A percentile compares a stretch with the other conserved stretches of the same genome.
These are phyloP conservation scores for Achlya flavicornis DNA, from an alignment of 2,888 invertebrate species.

Conservation along the genomic window DNA sequence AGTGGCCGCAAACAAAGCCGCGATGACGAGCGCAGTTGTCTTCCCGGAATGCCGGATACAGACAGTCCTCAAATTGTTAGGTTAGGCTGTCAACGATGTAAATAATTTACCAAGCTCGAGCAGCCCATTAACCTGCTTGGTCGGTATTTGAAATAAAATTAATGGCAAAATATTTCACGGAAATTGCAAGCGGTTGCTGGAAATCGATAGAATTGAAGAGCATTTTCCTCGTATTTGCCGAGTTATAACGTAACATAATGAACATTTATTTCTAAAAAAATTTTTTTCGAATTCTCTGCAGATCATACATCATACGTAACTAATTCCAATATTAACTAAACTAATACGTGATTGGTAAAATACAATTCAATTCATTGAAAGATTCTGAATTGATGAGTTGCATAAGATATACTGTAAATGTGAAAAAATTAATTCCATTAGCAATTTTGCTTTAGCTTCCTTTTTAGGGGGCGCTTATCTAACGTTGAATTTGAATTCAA, in stretches of 20 bases:
- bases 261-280: no score
- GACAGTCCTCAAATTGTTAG: slow-evolving; percentile 54
- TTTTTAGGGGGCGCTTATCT: no score
- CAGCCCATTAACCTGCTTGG: background rate
- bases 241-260: background rate
- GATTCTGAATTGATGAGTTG: no score
- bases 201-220: background rate
- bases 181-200: background rate
- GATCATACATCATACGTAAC: no score
- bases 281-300: no score
- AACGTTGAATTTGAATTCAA: no score
- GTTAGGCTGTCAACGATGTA: slow-evolving; percentile 57
- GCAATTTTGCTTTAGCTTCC: no score
- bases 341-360: no score
- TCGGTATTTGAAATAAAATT: background rate
- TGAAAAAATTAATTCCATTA: no score
- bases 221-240: background rate
- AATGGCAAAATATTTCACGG: background rate
- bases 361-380: no score
- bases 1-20: slow-evolving; percentile 69
- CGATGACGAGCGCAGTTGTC: slow-evolving; percentile 65
- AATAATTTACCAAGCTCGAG: slow-evolving; percentile 30
- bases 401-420: no score
- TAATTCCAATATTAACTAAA: no score
- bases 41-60: slow-evolving; percentile 60